Conservation (phyloP, 2,888 invertebrate genomes). For the Sympetrum striolatum region DNA sequence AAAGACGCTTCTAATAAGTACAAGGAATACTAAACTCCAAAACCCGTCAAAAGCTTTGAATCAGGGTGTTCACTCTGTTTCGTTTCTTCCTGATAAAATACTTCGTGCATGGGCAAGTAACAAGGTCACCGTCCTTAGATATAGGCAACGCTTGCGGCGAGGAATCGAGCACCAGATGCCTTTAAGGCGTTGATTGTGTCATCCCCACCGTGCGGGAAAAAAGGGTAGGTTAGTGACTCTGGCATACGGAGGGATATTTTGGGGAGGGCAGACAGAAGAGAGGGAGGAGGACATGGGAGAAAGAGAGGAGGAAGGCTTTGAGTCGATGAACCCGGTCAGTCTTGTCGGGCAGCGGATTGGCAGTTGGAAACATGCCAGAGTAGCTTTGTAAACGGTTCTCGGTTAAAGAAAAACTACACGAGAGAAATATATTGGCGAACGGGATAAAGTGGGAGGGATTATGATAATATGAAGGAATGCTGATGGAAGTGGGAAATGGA, state of each 20-base stretch:
- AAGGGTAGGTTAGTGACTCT: conserved; percentile 26
- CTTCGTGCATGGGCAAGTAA: too few species aligned
- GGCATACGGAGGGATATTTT: not conserved
- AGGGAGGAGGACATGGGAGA: not conserved
- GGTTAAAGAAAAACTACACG: not conserved
- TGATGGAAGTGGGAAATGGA: not conserved
- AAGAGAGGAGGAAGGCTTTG: not conserved
- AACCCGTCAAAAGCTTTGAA: too few species aligned
- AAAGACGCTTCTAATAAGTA: too few species aligned
- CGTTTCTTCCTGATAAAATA: too few species aligned
- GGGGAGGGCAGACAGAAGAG: not conserved
- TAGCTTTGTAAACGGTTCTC: not conserved
- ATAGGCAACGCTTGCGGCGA: not conserved
- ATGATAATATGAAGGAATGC: not conserved
- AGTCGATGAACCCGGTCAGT: not conserved
- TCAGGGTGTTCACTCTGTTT: too few species aligned
- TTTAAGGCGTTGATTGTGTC: not conserved
- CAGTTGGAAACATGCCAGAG: not conserved
- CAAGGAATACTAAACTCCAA: too few species aligned
- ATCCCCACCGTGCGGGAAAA: not conserved
- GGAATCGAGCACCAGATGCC: not conserved
- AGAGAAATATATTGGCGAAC: not conserved
- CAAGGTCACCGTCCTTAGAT: not conserved
- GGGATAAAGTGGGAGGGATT: not conserved
- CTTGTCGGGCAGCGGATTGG: not conserved